Percentiles rank a stretch among this genome's conserved stretches.
Evolutionary conservation across 2,888 invertebrate species (phyloP).

Genomic region (Amphiduros pacificus): DNA sequence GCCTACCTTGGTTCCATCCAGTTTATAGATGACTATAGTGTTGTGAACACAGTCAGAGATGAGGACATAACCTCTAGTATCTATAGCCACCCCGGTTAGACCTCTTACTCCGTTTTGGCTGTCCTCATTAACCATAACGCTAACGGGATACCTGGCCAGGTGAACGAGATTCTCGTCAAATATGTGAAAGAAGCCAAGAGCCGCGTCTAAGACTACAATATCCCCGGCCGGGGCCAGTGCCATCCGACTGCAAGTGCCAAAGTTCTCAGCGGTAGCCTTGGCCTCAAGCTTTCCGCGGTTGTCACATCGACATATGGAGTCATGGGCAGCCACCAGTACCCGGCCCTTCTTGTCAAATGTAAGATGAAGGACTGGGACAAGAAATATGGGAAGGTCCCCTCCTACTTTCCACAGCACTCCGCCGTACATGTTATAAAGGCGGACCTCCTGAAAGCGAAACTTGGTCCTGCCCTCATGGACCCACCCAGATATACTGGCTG

Average conservation of each 20-base stretch:
- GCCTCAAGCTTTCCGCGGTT: slow-evolving; percentile 4
- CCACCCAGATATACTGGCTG: slow-evolving; percentile 7
- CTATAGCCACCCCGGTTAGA: slow-evolving; percentile 7
- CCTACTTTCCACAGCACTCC: slow-evolving; percentile 7
- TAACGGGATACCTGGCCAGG: neutral
- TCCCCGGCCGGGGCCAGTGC: slow-evolving; percentile 4
- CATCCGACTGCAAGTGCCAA: slow-evolving; percentile 4
- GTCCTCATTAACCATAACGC: neutral
- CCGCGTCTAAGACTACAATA: slow-evolving; percentile 8
- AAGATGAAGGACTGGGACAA: slow-evolving; percentile 7
- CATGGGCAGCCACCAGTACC: slow-evolving; percentile 1
- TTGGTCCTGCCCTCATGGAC: slow-evolving; percentile 4
- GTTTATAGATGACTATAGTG: slow-evolving; percentile 5
- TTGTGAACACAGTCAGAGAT: slow-evolving; percentile 10
- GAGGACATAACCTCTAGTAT: slow-evolving; percentile 8
- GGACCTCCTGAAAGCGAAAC: slow-evolving; percentile 7
- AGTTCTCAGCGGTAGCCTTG: neutral
- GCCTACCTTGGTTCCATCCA: slow-evolving; percentile 11
- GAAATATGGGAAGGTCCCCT: neutral
- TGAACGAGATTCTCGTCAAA: slow-evolving; percentile 2
- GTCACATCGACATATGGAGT: slow-evolving; percentile 1
- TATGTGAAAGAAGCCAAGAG: slow-evolving; percentile 2
- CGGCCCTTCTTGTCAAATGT: slow-evolving; percentile 9
- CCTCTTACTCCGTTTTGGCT: neutral
- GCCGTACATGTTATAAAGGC: slow-evolving; percentile 5